Evolutionary conservation across 2,113 vertebrate species (phyloP).

Genomic region (Dryoscopus gambensis): DNA sequence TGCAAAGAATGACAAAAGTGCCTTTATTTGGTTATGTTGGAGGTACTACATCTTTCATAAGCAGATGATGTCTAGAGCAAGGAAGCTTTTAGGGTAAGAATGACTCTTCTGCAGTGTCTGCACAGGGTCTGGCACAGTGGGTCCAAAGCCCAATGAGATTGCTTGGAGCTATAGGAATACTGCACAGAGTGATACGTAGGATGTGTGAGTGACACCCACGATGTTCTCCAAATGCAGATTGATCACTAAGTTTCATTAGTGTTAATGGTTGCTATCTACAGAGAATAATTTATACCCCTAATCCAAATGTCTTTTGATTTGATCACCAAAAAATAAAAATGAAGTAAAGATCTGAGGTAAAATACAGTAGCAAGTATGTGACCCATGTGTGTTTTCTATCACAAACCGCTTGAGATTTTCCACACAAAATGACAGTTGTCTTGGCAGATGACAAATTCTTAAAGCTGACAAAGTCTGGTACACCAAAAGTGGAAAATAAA

Average conservation of each 20-base stretch:
- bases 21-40: neutral
- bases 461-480: neutral
- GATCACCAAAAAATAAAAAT: neutral
- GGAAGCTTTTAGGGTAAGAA: neutral
- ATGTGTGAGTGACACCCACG: neutral
- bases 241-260: slow-evolving; percentile 4
- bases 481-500: neutral
- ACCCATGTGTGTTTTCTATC: neutral
- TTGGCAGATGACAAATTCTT: neutral
- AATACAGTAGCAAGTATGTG: neutral
- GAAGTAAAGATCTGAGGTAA: neutral
- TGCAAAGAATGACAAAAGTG: neutral
- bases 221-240: neutral
- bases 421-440: neutral
- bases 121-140: neutral
- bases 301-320: neutral
- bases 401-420: neutral
- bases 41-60: neutral
- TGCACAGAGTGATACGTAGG: neutral
- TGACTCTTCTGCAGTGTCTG: neutral
- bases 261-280: neutral
- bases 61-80: neutral
- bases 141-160: neutral
- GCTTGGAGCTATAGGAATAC: neutral
- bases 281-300: neutral